phyloP scores from a whole-genome alignment of 2,797 vertebrate genomes.

The Aeoliscus strigatus region DNA sequence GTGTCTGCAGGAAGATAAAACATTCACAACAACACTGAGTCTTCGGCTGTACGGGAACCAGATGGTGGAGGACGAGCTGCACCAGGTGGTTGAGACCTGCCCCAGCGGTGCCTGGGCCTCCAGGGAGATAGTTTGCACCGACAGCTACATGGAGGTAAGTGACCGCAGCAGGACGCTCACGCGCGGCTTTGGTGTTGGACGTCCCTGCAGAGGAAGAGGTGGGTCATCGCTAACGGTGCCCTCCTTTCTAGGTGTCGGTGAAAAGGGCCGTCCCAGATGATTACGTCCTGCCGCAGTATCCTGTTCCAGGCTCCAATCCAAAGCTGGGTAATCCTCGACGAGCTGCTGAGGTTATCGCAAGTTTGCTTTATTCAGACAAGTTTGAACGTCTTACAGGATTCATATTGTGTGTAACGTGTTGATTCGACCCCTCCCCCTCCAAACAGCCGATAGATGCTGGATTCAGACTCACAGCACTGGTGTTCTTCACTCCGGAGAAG shows the following conservation, averaged over 20 bases:
- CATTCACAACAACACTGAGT: slow-evolving; percentile 58
- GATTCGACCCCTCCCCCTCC: slow-evolving; percentile 13
- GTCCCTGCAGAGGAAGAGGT: slow-evolving; percentile 10
- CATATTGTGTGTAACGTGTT: not conserved
- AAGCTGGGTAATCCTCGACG: slow-evolving; percentile 7
- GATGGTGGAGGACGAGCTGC: slow-evolving; percentile 39
- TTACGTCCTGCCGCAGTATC: slow-evolving; percentile 18
- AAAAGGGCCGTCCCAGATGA: slow-evolving; percentile 35
- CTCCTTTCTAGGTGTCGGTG: slow-evolving; percentile 64
- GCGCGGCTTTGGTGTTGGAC: slow-evolving; percentile 16
- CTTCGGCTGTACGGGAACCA: slow-evolving; percentile 45
- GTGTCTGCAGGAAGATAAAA: slow-evolving; percentile 55
- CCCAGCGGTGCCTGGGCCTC: slow-evolving; percentile 53
- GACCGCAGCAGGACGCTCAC: slow-evolving; percentile 1
- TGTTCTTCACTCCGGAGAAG: slow-evolving; percentile 68
- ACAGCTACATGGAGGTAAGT: slow-evolving; percentile 78
- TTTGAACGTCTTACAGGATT: too few species aligned
- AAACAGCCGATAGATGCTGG: slow-evolving; percentile 17
- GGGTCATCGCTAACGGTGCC: slow-evolving; percentile 11
- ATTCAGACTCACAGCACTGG: slow-evolving; percentile 61
- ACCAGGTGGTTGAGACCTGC: slow-evolving; percentile 67
- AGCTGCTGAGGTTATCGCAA: slow-evolving; percentile 44
- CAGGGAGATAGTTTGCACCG: slow-evolving; percentile 73
- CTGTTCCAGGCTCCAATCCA: not conserved
- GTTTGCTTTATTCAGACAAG: too few species aligned